Percentiles rank a stretch among this genome's conserved stretches.
Conservation (phyloP, 2,888 invertebrate genomes). For the Tipula unca region DNA sequence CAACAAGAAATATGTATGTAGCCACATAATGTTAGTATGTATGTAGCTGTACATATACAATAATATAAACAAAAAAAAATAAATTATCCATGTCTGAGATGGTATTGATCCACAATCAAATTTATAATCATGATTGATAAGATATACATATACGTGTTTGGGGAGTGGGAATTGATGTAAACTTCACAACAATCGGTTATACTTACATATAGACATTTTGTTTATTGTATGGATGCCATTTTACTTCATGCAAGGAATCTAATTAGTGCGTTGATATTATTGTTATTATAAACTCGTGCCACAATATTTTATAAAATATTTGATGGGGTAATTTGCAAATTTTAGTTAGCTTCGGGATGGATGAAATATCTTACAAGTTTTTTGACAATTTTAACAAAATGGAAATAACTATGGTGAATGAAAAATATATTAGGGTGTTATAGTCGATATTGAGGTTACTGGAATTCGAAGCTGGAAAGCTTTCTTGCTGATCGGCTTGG, state of each 20-base stretch:
- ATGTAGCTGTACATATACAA: neutral
- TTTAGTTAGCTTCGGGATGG: too few species aligned
- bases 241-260: neutral
- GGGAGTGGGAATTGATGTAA: neutral
- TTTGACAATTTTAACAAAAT: too few species aligned
- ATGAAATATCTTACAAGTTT: too few species aligned
- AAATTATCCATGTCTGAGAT: slow-evolving; percentile 9
- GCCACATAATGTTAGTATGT: neutral
- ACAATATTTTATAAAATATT: too few species aligned
- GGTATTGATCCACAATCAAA: neutral
- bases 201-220: neutral
- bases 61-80: neutral
- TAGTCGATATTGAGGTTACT: too few species aligned
- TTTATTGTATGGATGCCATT: neutral
- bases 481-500: too few species aligned
- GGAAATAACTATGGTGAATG: too few species aligned
- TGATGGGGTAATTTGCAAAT: too few species aligned
- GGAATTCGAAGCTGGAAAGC: too few species aligned
- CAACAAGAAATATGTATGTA: neutral
- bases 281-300: neutral
- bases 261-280: neutral
- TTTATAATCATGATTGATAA: neutral
- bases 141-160: neutral
- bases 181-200: too few species aligned
- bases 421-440: too few species aligned